phyloP scores from a whole-genome alignment of 2,113 vertebrate genomes.

The Podarcis raffonei region DNA sequence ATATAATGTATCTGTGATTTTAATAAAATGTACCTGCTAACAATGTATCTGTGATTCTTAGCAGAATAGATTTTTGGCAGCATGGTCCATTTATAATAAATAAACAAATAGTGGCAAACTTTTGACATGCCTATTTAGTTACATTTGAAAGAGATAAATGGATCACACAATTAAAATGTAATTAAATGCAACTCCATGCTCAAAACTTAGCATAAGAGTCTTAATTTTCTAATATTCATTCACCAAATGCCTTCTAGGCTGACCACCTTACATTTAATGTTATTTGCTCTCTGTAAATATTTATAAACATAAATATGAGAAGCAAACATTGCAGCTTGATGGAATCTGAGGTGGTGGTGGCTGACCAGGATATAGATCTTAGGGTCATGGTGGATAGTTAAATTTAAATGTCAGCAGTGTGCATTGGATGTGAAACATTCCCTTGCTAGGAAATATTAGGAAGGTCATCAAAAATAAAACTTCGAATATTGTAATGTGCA shows the following conservation, averaged over 20 bases:
- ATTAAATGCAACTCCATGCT: constrained; percentile 55
- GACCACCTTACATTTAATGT: constrained; percentile 54
- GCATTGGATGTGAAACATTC: not conserved
- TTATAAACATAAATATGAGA: constrained; percentile 38
- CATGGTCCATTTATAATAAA: not conserved
- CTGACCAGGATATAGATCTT: not conserved
- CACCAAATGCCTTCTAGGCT: constrained; percentile 55
- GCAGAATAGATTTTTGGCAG: rapidly evolving
- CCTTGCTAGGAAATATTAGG: not conserved
- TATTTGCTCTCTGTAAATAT: constrained; percentile 52
- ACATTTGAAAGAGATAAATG: constrained; percentile 56
- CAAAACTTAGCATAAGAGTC: constrained; percentile 48
- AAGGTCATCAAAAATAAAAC: not conserved
- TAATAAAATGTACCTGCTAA: too few relatives aligned
- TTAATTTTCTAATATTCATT: constrained; percentile 69
- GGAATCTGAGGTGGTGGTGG: not conserved
- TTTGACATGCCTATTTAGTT: constrained; percentile 40
- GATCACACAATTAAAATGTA: constrained; percentile 66
- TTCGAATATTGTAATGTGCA: not conserved
- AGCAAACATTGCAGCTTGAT: not conserved
- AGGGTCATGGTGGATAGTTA: not conserved
- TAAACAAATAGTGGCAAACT: not conserved
- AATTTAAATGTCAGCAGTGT: not conserved
- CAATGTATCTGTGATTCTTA: not conserved
- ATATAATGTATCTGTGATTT: too few relatives aligned